Percentiles rank a stretch among this genome's conserved stretches.
Evolutionary conservation across 2,888 invertebrate species (phyloP).

Genomic region (Oscheius sp.): DNA sequence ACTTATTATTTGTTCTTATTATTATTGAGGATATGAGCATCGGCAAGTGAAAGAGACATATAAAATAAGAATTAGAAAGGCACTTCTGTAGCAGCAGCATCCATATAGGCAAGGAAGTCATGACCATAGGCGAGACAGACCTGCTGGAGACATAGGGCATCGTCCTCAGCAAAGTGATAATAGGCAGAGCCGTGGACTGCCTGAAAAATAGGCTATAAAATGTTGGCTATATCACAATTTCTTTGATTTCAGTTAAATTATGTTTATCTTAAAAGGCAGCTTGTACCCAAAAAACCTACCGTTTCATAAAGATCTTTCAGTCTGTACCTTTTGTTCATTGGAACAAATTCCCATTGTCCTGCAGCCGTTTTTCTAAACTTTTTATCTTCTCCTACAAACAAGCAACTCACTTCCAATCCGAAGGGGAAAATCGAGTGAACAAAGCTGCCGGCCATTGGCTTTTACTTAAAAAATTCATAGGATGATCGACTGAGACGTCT

Average conservation of each 20-base stretch:
- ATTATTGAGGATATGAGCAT: too few species aligned
- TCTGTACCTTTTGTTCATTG: slow-evolving; percentile 29
- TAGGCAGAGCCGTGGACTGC: slow-evolving; percentile 11
- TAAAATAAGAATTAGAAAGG: too few species aligned
- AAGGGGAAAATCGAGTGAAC: slow-evolving; percentile 23
- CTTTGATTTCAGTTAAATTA: too few species aligned
- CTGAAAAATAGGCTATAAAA: background rate
- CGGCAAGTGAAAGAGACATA: too few species aligned
- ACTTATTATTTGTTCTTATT: too few species aligned
- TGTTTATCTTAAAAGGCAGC: background rate
- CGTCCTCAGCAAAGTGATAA: slow-evolving; percentile 62
- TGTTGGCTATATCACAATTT: background rate
- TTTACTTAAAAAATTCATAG: slow-evolving; percentile 37
- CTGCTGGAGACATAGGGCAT: slow-evolving; percentile 57
- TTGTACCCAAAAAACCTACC: background rate
- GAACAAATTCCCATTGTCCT: slow-evolving; percentile 20
- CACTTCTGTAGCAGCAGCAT: slow-evolving; percentile 38
- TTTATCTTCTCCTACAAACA: background rate
- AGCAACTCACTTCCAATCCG: slow-evolving; percentile 19
- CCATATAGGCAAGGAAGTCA: slow-evolving; percentile 59
- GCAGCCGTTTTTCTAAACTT: background rate
- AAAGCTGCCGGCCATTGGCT: slow-evolving; percentile 50
- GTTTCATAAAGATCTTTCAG: slow-evolving; percentile 35
- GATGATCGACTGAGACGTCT: slow-evolving; percentile 29
- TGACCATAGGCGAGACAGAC: slow-evolving; percentile 58